Base-by-base conservation (phyloP, 2,888 invertebrate genomes). In the Cyaniris semiargus region DNA sequence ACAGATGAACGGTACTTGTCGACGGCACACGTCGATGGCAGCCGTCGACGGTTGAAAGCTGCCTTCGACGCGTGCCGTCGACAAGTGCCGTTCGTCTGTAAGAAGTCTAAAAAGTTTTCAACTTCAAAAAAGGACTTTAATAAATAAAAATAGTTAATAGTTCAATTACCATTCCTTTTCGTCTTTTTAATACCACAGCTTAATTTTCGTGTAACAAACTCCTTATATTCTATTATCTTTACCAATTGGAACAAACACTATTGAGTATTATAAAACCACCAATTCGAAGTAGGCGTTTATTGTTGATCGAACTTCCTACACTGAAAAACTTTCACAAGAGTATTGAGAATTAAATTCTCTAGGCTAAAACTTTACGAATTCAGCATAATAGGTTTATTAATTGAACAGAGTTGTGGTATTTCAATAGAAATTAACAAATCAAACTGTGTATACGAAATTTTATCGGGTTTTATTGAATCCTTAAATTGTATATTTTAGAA, bases 281-380 rank as follows among this genome's bases (percentile, higher is more conserved):
- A 31, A 27, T 66, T 66, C 38, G 3, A 31, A 71, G 71, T 21
- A 23, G 71, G 71, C 71, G 70, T 71, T 21, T 21, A 21, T 10
- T 70, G 34, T 70, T 38, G 10, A 27, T n/a, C 38, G 34, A 71
- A 38, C 71, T 38, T 8, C n/a, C 38, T 38, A 71, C 38, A 71
- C 38, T 38, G 38, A 38, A 71, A 71, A 71, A 71, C 71, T 71
- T 71, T 71, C 0, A 34, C 18, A 38, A 38, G 21, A 21, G 71
- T 38, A 71, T 71, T 71, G 71, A 21, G 70, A 71, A 71, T 66
- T 18, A 66, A 66, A 66, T 66, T 66, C 27, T 66, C 38, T 21
- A 3, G 71, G 71, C n/a, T 71, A 38, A 3, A 21, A 71, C 1
- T 71, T n/a, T 15, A 70, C 6, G 18, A 70, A 31, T 34, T 70